phyloP scores from a whole-genome alignment of 2,888 invertebrate species.

The Nemotelus nigrinus region DNA sequence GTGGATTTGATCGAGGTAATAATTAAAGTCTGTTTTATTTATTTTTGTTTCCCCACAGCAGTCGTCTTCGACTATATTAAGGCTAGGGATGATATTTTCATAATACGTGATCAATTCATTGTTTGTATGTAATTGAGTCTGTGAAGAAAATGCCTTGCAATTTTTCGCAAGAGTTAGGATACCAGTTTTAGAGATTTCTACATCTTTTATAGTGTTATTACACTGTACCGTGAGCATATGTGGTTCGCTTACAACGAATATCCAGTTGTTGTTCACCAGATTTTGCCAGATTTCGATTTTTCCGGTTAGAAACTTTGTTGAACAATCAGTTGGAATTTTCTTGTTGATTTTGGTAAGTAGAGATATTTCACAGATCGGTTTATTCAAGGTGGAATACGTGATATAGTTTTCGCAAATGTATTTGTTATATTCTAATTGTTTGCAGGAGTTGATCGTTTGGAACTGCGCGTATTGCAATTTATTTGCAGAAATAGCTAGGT shows the following conservation, averaged over 20 bases:
- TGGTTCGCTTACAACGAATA: conserved; percentile 17
- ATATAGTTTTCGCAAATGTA: conserved; percentile 39
- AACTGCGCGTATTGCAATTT: conserved; percentile 21
- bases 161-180: background rate
- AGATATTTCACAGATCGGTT: conserved; percentile 19
- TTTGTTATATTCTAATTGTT: conserved; percentile 13
- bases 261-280: conserved; percentile 10
- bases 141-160: conserved; percentile 27
- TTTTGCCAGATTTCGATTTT: conserved; percentile 28
- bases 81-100: conserved; percentile 20
- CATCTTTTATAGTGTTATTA: conserved; percentile 9
- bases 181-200: conserved; percentile 6
- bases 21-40: background rate
- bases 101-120: conserved; percentile 6
- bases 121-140: conserved; percentile 6
- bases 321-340: conserved; percentile 13
- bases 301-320: conserved; percentile 7
- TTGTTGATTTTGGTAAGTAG: conserved; percentile 19
- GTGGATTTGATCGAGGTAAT: conserved; percentile 6
- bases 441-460: background rate
- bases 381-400: conserved; percentile 19
- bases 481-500: conserved; percentile 26
- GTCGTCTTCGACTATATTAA: conserved; percentile 21
- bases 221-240: conserved; percentile 13
- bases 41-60: conserved; percentile 10